Evolutionary conservation across 2,888 invertebrate species (phyloP).

Genomic region (Cephus spinipes): DNA sequence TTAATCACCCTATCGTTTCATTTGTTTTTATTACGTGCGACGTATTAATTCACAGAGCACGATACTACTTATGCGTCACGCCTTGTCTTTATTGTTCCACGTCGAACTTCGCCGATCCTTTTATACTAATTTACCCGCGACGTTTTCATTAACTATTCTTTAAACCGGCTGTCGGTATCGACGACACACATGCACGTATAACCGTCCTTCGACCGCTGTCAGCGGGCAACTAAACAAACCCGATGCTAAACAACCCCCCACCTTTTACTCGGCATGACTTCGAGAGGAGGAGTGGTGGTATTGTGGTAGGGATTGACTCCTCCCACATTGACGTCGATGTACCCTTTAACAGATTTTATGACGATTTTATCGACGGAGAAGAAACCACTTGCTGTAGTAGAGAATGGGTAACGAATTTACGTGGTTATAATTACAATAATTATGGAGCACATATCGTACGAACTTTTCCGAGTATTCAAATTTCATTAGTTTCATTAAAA

Average conservation of each 20-base stretch:
- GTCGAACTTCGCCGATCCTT: not conserved
- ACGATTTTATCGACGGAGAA: conserved; percentile 50
- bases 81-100: not conserved
- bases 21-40: not conserved
- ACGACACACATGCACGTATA: conserved; percentile 31
- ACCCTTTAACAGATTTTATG: conserved; percentile 34
- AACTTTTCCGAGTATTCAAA: not conserved
- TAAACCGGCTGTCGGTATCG: not conserved
- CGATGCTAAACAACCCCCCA: conserved; percentile 60
- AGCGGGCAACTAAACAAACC: conserved; percentile 65
- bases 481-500: not conserved
- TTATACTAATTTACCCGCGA: not conserved
- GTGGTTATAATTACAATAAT: not conserved
- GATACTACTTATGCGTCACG: not conserved
- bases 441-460: not conserved
- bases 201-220: conserved; percentile 59
- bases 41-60: not conserved
- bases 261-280: conserved; percentile 49
- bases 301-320: conserved; percentile 27
- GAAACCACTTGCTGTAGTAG: conserved; percentile 9
- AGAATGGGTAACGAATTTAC: not conserved
- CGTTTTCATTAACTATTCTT: conserved; percentile 26
- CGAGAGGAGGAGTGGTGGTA: conserved; percentile 19
- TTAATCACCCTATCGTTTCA: not conserved
- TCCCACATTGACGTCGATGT: conserved; percentile 36